Evolutionary conservation across 2,113 vertebrate species (phyloP), one percentile per base, ranked within the genome.

Genomic region (Lanius collurio): DNA sequence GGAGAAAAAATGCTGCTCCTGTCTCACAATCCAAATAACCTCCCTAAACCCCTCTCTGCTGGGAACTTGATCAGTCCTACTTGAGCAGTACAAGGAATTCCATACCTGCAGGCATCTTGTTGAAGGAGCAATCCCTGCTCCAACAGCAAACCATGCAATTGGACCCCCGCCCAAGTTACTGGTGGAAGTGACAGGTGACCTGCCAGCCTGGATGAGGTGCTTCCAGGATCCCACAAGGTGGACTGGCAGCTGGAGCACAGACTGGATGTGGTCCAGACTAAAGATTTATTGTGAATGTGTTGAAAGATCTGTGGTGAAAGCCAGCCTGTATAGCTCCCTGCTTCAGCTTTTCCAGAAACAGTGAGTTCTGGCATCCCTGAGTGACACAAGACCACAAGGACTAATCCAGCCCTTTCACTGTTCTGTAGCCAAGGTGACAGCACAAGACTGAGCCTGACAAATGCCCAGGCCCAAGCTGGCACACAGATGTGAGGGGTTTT

Each of bases 101-200:
- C 44, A 37, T 27, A 37, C 26, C 46, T 50, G 16, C 1, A 14
- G 14, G 16, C 31, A 35, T 22, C 21, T 21, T 22, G 33, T 10
- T 60, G 53, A 68, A 59, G 53, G 18, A 27, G 37, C 37, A 60
- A 52, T 33, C 14, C 53, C 63, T 59, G 37, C 44, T 86, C 44
- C 44, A 52, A 12, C 10, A 55, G 60, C 92, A 21, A 83, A 47
- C 9, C 23, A 14, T 6, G 3, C 1, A 52, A 13, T 0, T 33
- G 46, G 63, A 44, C 3, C 13, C 55, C 46, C 37, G 50, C 21
- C 31, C 1, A 0, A 1, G 4, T 12, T 6, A 3, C 30, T 14
- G 23, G 2, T 9, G 41, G 41, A 46, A 46, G 31, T 50, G 41
- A 11, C 2, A 6, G 5, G 23, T 6, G 1, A 76, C 11, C 26